These are phyloP conservation scores for Puma concolor DNA, from an alignment of 2,113 vertebrate species.

Conservation along the genomic window DNA sequence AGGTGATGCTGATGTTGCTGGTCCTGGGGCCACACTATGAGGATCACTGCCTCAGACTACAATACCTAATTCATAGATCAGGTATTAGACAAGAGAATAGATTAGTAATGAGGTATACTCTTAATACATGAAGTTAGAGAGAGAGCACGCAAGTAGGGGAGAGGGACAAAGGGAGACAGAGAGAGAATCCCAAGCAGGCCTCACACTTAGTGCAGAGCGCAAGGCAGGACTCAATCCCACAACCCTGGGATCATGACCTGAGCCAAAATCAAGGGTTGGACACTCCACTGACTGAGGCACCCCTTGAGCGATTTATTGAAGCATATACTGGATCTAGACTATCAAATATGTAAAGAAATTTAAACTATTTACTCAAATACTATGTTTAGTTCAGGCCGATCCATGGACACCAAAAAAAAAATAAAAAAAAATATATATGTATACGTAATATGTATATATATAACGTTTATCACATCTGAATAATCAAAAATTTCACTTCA, in stretches of 20 bases:
- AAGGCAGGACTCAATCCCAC: no score
- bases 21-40: background rate
- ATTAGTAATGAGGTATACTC: background rate
- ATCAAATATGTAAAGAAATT: constrained; percentile 1
- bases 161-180: no score
- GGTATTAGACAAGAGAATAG: background rate
- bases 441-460: background rate
- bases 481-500: background rate
- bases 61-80: background rate
- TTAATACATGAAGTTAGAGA: background rate
- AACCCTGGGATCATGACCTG: no score
- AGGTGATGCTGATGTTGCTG: background rate
- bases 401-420: background rate
- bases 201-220: no score
- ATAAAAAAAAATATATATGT: background rate
- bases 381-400: background rate
- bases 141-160: no score
- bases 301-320: background rate
- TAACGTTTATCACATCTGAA: background rate
- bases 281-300: no score
- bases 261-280: no score
- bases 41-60: background rate
- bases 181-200: no score
- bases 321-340: background rate
- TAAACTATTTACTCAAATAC: constrained; percentile 22